Conservation (phyloP, 1,140 invertebrate genomes). For the Penaeus indicus region DNA sequence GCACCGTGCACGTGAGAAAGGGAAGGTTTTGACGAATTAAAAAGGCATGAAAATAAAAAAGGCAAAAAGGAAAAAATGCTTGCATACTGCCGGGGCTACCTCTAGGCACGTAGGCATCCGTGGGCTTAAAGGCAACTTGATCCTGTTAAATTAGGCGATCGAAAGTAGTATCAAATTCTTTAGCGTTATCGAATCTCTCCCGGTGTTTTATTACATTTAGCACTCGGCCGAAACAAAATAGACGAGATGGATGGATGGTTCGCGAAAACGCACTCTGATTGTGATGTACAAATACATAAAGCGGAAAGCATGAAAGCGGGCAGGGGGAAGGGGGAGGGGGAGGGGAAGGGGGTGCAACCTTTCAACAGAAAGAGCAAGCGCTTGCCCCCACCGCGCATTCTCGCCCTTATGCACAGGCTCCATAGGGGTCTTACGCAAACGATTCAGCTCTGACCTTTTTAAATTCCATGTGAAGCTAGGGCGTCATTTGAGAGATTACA, state of each 20-base stretch:
- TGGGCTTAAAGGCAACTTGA: too few species aligned
- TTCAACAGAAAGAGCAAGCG: conserved; percentile 22
- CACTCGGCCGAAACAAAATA: not conserved
- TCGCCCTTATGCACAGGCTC: not conserved
- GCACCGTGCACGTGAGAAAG: conserved; percentile 13
- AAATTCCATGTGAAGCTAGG: conserved; percentile 28
- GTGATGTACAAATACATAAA: conserved; percentile 15
- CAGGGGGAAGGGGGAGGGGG: not conserved
- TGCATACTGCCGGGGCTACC: too few species aligned
- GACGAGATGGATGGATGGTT: conserved; percentile 13
- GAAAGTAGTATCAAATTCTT: too few species aligned
- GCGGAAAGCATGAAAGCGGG: conserved; percentile 6
- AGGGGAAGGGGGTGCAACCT: conserved; percentile 11
- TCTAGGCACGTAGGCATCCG: too few species aligned
- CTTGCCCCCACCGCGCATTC: conserved; percentile 17
- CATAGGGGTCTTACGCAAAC: conserved; percentile 15
- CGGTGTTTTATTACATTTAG: too few species aligned
- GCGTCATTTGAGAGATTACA: conserved; percentile 43
- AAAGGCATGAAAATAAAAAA: too few species aligned
- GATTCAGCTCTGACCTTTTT: conserved; percentile 36
- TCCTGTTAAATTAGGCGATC: too few species aligned
- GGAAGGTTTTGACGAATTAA: not conserved
- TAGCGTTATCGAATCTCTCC: too few species aligned
- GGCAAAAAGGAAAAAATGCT: too few species aligned
- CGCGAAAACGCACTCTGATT: not conserved